Base-by-base conservation (phyloP, 1,140 invertebrate species). In the Drosophila nikananu region DNA sequence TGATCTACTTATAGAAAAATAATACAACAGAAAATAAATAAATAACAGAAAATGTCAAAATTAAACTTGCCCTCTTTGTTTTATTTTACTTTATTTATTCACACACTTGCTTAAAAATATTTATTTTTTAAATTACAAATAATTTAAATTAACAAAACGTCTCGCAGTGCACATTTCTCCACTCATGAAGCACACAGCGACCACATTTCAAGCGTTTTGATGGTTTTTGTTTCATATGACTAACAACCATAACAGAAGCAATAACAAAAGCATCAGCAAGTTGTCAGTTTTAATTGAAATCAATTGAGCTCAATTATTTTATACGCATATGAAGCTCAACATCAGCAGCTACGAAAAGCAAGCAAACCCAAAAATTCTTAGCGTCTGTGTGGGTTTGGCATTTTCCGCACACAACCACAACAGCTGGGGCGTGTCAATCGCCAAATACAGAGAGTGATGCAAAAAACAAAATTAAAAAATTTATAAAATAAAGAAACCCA, bases 231-330 rank as follows among this genome's bases (percentile, higher is more conserved):
- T 80, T 70, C 76, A 79, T 79, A 55, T 72, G 60, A 79, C 58
- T 52, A 81, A 77, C 62, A 80, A 42, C 54, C 52, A 67, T 44
- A 71, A 49, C 27, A 70, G 37, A 46, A 78, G 46, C 75, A 66
- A 60, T 60, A 82, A 78, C 25, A 78, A 75, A 60, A 58, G 48
- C 70, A 55, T 39, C 73, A 80, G 59, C 81, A 63, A 75, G 73
- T 89, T 87, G 84, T 87, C 84, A 84, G 86, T 87, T 87, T 84
- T 87, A 87, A 87, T 87, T 87, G 79, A 87, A 87, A 81, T 89
- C 86, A 87, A 87, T 87, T 87, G 84, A 90, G 84, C 84, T 87
- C 84, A 87, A 87, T 89, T 87, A 89, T 87, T 89, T 89, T 81
- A 87, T 87, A 87, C 86, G 77, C 77, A 89, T 79, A 89, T 87